Percentiles rank a stretch among this genome's conserved stretches.
Conservation (phyloP, 2,888 invertebrate species). For the Athalia rosae region DNA sequence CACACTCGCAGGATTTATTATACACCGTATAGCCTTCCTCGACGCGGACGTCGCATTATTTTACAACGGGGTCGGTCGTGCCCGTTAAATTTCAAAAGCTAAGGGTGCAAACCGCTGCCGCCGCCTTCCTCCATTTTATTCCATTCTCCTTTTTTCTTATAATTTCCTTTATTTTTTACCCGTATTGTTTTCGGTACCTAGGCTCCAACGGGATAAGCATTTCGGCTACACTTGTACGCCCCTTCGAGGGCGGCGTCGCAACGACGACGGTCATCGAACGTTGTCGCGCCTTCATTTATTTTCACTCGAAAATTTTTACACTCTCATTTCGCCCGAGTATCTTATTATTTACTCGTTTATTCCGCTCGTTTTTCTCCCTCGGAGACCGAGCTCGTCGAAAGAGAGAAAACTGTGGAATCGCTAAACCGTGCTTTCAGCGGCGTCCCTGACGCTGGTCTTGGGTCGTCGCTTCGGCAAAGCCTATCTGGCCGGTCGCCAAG, state of each 20-base stretch:
- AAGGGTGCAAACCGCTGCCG: background rate
- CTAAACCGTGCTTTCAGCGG: slow-evolving; percentile 59
- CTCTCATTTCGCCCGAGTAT: background rate
- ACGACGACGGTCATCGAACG: too few relatives aligned
- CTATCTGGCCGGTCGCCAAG: slow-evolving; percentile 78
- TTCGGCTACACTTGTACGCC: too few relatives aligned
- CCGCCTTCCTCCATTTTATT: background rate
- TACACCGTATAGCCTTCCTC: too few relatives aligned
- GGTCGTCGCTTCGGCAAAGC: slow-evolving; percentile 54
- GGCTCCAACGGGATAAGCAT: too few relatives aligned
- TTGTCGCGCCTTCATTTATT: background rate
- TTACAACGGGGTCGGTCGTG: too few relatives aligned
- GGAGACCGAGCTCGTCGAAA: background rate
- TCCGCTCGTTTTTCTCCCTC: background rate
- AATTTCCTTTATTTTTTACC: background rate
- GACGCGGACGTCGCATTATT: too few relatives aligned
- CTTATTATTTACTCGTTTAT: background rate
- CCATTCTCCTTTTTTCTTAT: background rate
- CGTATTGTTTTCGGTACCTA: background rate
- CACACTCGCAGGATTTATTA: too few relatives aligned
- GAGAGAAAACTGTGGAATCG: background rate
- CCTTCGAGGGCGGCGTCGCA: too few relatives aligned
- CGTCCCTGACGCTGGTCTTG: slow-evolving; percentile 50
- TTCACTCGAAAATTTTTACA: background rate
- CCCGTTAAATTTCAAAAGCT: background rate